Conservation (phyloP, 2,888 invertebrate genomes). For the Leptarthrus brevirostris region DNA sequence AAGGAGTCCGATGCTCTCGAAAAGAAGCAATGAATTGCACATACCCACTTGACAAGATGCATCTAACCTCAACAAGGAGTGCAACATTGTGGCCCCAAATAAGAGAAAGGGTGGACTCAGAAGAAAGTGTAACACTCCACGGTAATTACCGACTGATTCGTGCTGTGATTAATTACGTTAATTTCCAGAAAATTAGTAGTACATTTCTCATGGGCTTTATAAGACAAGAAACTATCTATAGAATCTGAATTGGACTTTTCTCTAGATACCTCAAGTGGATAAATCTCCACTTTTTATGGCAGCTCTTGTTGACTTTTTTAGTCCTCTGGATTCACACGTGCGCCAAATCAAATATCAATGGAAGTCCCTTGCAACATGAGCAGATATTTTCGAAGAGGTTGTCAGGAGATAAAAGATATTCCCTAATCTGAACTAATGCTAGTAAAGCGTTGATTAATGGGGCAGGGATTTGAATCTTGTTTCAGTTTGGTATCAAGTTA, state of each 20-base stretch:
- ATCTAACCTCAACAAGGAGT: slow-evolving; percentile 4
- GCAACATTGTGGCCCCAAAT: background rate
- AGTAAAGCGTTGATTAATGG: slow-evolving; percentile 26
- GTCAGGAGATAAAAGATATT: slow-evolving; percentile 8
- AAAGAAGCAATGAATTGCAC: slow-evolving; percentile 5
- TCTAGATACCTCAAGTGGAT: background rate
- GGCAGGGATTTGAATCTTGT: slow-evolving; percentile 19
- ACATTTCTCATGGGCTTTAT: slow-evolving; percentile 7
- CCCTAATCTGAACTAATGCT: slow-evolving; percentile 32
- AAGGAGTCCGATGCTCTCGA: background rate
- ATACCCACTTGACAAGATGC: background rate
- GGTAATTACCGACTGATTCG: slow-evolving; percentile 26
- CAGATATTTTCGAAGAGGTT: background rate
- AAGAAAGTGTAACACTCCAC: background rate
- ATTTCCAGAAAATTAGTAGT: slow-evolving; percentile 34
- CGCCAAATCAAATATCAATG: slow-evolving; percentile 31
- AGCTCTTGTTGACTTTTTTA: background rate
- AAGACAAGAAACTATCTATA: slow-evolving; percentile 18
- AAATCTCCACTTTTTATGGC: background rate
- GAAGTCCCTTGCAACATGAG: background rate
- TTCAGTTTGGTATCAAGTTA: background rate
- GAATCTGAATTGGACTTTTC: slow-evolving; percentile 16
- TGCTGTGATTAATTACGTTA: slow-evolving; percentile 35
- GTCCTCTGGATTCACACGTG: slow-evolving; percentile 30
- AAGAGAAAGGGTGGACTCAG: background rate